phyloP scores from a whole-genome alignment of 2,797 vertebrate species.

The Galaxias olidus region DNA sequence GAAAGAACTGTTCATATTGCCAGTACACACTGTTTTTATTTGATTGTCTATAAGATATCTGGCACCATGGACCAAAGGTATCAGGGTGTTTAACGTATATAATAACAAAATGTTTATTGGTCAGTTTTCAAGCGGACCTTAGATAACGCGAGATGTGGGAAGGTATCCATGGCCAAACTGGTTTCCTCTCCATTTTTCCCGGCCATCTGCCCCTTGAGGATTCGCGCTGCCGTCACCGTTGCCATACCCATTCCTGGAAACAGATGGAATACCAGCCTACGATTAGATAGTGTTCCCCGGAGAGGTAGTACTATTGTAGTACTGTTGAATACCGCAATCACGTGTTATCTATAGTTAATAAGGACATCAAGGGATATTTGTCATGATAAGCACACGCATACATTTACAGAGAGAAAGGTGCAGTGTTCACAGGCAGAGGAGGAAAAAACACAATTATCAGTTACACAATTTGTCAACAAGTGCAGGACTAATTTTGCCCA shows the following conservation, averaged over 20 bases:
- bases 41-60: no score
- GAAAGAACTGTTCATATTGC: no score
- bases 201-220: slow-evolving; percentile 77
- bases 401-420: no score
- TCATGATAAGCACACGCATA: background rate
- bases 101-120: background rate
- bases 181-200: slow-evolving; percentile 73
- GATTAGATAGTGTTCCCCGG: slow-evolving; percentile 21
- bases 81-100: background rate
- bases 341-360: background rate
- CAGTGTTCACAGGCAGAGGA: no score
- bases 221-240: slow-evolving; percentile 79
- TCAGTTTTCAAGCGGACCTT: slow-evolving; percentile 63
- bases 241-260: slow-evolving; percentile 77
- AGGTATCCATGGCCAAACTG: slow-evolving; percentile 78
- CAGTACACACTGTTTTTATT: no score
- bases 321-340: background rate
- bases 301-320: background rate
- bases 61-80: no score
- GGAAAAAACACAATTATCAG: no score
- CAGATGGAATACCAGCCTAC: slow-evolving; percentile 7
- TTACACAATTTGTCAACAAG: no score
- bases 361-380: slow-evolving; percentile 8
- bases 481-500: no score
- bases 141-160: slow-evolving; percentile 77